These are phyloP conservation scores for Megaleporinus macrocephalus DNA, from an alignment of 2,113 vertebrate species.

Conservation along the genomic window DNA sequence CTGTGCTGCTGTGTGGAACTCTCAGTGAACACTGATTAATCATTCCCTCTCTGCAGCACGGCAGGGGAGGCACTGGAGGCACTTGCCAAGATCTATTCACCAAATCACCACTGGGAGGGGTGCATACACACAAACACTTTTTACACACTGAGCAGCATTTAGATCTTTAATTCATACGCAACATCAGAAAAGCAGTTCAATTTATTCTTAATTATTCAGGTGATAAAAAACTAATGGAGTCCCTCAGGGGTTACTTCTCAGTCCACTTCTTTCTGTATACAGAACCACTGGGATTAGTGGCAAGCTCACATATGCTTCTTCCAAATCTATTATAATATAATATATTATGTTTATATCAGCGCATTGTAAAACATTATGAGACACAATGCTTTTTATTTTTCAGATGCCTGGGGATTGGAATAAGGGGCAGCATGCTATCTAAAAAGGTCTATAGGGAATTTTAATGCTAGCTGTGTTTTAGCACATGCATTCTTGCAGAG, in stretches of 20 bases:
- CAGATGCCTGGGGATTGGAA: not conserved
- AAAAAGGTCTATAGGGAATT: not conserved
- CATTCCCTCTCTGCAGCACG: not conserved
- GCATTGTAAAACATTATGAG: too few species aligned
- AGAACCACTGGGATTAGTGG: too few species aligned
- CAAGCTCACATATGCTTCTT: too few species aligned
- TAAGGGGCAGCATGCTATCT: not conserved
- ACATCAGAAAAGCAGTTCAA: too few species aligned
- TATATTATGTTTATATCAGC: too few species aligned
- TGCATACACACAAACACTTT: not conserved
- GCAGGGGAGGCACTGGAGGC: constrained; percentile 4
- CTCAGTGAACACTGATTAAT: constrained; percentile 7
- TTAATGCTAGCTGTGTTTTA: constrained; percentile 13
- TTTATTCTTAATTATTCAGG: too few species aligned
- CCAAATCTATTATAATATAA: too few species aligned
- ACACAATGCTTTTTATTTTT: too few species aligned
- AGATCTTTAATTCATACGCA: not conserved
- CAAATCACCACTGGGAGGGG: not conserved
- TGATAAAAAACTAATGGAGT: too few species aligned
- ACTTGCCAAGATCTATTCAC: not conserved
- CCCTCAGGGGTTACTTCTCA: too few species aligned
- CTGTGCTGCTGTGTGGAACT: not conserved
- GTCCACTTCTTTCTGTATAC: too few species aligned
- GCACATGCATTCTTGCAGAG: not conserved
- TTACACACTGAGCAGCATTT: not conserved